A percentile compares a stretch with the other conserved stretches of the same genome.
Evolutionary conservation across 2,888 invertebrate species (phyloP).

Genomic region (Electrophaes corylata): DNA sequence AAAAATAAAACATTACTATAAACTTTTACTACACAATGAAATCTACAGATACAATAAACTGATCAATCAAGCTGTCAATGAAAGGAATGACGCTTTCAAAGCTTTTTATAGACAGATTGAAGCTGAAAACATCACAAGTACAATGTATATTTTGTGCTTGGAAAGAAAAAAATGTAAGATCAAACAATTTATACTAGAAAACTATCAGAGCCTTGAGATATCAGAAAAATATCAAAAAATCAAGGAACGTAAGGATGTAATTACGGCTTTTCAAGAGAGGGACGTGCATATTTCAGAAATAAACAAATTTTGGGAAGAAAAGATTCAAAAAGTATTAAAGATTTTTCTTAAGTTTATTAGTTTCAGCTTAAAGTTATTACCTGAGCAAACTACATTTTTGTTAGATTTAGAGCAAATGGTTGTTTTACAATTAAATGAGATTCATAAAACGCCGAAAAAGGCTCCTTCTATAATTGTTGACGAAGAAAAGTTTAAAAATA

Average conservation of each 20-base stretch:
- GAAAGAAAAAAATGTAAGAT: constrained; percentile 76
- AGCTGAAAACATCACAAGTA: constrained; percentile 64
- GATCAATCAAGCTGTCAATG: constrained; percentile 55
- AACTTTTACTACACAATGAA: constrained; percentile 65
- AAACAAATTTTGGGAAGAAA: constrained; percentile 70
- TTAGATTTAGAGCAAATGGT: constrained; percentile 74
- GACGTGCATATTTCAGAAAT: constrained; percentile 57
- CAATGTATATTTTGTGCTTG: constrained; percentile 73
- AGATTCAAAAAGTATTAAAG: constrained; percentile 67
- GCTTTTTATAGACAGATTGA: constrained; percentile 66
- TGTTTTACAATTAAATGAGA: constrained; percentile 72
- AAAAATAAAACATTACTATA: constrained; percentile 69
- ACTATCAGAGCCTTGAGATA: constrained; percentile 58
- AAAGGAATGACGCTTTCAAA: constrained; percentile 68
- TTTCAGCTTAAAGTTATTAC: constrained; percentile 69
- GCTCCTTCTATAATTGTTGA: constrained; percentile 57
- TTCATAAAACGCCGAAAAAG: constrained; percentile 57
- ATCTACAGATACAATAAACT: constrained; percentile 52
- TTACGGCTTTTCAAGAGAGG: constrained; percentile 53
- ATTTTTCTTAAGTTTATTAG: constrained; percentile 74
- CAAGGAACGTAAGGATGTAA: constrained; percentile 54
- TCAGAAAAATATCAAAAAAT: constrained; percentile 59
- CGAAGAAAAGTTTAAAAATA: constrained; percentile 48
- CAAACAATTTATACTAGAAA: constrained; percentile 65
- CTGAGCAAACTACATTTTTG: constrained; percentile 73